Base-by-base conservation (phyloP, 2,113 vertebrate species). In the Phylloscopus trochiloides region DNA sequence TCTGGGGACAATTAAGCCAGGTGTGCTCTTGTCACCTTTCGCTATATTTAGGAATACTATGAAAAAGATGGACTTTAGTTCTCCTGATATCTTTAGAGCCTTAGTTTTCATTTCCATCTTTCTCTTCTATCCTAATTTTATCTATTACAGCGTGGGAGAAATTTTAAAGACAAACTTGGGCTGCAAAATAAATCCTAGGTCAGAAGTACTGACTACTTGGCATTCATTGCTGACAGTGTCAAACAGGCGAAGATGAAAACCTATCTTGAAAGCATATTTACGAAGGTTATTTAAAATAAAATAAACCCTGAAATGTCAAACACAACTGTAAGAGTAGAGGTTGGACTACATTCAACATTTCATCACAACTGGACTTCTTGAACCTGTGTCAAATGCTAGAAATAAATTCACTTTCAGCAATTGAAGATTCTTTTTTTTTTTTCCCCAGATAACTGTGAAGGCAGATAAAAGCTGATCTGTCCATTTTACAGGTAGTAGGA, bases 151-250 rank as follows among this genome's bases (percentile, higher is more conserved):
- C 6, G 36, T n/a, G 13, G n/a, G 28, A 13, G 43, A 74, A 62
- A 80, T 80, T 83, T 73, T 86, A 86, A 93, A 62, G 32, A 34
- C 72, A 73, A 6, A 80, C 47, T 92, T 71, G 47, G 67, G 11
- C 63, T 92, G 66, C 52, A 88, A 88, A 96, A 78, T 82, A 76
- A 93, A 85, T 85, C 40, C 57, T 45, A 79, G 19, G 78, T 82
- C 62, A 73, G 50, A 71, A 90, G 36, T 73, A 82, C 26, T 83
- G 74, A 79, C 89, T 66, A 34, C 10, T 90, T 86, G 50, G 58
- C 81, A 76, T 79, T 83, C 90, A 70, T n/a, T 82, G 40, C 62
- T 90, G 67, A 85, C 45, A 76, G 77, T 15, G 63, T 83, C 74
- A 92, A 79, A 72, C 4, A 65, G 8, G 28, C 21, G 32, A 85